Conservation (phyloP, 1,140 invertebrate genomes). For the Bacillus rossius region DNA sequence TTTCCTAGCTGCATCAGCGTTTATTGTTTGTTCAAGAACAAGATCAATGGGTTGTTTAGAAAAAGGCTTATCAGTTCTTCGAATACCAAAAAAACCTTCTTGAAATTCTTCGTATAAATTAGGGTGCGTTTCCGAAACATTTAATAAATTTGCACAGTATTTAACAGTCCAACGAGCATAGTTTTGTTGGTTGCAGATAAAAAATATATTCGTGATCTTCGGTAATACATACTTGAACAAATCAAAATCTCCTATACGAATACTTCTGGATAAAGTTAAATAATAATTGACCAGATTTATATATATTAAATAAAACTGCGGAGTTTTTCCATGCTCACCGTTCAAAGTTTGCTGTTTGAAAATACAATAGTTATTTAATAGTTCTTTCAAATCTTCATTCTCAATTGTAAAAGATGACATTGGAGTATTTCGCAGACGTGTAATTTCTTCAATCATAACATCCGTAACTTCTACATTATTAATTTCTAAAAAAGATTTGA, state of each 20-base stretch:
- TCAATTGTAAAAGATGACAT: too few species aligned
- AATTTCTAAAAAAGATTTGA: conserved; percentile 34
- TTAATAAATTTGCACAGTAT: conserved; percentile 30
- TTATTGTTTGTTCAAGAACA: conserved; percentile 10
- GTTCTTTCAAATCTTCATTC: neutral
- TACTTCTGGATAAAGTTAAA: conserved; percentile 23
- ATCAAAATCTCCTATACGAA: conserved; percentile 23
- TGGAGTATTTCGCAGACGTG: too few species aligned
- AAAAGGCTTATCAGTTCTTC: conserved; percentile 22
- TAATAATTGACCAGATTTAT: conserved; percentile 31
- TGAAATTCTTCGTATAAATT: conserved; percentile 21
- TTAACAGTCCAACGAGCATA: conserved; percentile 30
- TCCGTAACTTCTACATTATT: conserved; percentile 1
- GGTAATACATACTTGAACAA: conserved; percentile 21
- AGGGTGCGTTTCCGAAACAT: conserved; percentile 28
- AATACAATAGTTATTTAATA: neutral
- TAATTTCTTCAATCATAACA: too few species aligned
- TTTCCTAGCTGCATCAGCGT: conserved; percentile 4
- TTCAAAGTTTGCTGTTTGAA: neutral
- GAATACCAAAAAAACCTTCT: conserved; percentile 18
- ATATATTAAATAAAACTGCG: conserved; percentile 26
- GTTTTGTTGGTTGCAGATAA: conserved; percentile 34
- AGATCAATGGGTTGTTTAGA: conserved; percentile 4
- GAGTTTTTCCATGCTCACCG: neutral
- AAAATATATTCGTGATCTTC: conserved; percentile 34